These are phyloP conservation scores for Neodiprion pinetum DNA, from an alignment of 1,140 invertebrate genomes.

Conservation along the genomic window DNA sequence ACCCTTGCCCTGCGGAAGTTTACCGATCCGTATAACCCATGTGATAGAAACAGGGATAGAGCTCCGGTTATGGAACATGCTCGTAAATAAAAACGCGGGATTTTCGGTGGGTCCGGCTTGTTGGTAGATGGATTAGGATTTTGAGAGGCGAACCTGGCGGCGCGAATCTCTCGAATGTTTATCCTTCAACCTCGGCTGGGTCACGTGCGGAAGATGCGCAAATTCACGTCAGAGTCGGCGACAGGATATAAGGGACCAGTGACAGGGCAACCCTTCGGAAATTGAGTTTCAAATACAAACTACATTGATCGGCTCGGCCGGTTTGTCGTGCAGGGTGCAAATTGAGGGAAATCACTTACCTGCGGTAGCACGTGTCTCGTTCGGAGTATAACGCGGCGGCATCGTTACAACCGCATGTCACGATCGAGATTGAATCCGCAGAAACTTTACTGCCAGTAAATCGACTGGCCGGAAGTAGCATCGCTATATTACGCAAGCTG, in stretches of 20 bases:
- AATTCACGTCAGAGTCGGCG: neutral
- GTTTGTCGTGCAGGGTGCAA: neutral
- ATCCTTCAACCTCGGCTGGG: neutral
- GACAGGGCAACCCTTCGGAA: too few relatives aligned
- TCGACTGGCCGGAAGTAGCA: neutral
- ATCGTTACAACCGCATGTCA: neutral
- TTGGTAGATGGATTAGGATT: neutral
- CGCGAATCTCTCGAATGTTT: neutral
- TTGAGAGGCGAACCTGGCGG: neutral
- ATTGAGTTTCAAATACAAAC: too few relatives aligned
- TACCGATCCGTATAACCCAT: neutral
- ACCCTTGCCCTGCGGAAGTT: neutral
- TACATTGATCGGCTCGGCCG: neutral
- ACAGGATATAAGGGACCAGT: too few relatives aligned
- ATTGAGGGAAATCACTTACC: neutral
- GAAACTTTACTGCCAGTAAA: neutral
- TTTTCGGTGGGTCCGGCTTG: neutral
- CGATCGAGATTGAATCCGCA: neutral
- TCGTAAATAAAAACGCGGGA: neutral
- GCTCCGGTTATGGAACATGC: neutral
- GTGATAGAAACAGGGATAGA: neutral
- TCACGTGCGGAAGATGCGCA: neutral
- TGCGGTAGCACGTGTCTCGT: neutral
- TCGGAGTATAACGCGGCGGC: neutral
- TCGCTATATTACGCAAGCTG: neutral